Evolutionary conservation across 2,797 vertebrate genomes (phyloP), one percentile per base, ranked within the genome.

Genomic region (Zonotrichia albicollis): DNA sequence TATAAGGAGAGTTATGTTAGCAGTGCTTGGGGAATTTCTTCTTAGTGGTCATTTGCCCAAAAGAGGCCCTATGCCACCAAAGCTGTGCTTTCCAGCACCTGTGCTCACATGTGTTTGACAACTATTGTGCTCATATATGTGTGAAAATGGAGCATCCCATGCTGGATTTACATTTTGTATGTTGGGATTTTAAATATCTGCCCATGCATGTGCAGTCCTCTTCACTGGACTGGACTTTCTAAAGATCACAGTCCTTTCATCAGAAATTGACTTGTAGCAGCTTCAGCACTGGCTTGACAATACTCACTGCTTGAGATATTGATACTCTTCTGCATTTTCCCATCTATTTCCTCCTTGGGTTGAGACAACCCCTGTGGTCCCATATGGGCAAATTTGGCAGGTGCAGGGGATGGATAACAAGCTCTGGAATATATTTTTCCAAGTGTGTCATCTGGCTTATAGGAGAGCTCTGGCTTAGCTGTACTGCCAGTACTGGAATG

Each of bases 401-500:
- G 53, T 94, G 71, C 30, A 45, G 50, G 32, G 57, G 34, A 54
- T 76, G 83, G 70, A 64, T 94, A 95, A 95, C 80, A 89, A 84
- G 66, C 42, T 92, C 81, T 94, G 94, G 70, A 91, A 94, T 96
- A 95, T 77, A 64, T 92, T 86, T 95, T 95, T 96, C 95, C 93
- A 89, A 94, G 87, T 94, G 86, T 93, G 91, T 90, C 91, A 91
- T 92, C 90, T 92, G 90, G 94, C 87, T 76, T 91, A 79, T 72
- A 88, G 93, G 79, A 94, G 89, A 92, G 36, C 61, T 87, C 91
- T 97, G 95, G 92, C 92, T 96, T 96, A 96, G 89, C 94, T 96
- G 94, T 94, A 93, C 94, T 95, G 94, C 92, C 96, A 96, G 94
- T 93, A 94, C 88, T 96, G 94, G 86, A 94, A 94, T 11, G 42